phyloP scores from a whole-genome alignment of 2,888 invertebrate genomes.

The Noctuana brunneofusca region DNA sequence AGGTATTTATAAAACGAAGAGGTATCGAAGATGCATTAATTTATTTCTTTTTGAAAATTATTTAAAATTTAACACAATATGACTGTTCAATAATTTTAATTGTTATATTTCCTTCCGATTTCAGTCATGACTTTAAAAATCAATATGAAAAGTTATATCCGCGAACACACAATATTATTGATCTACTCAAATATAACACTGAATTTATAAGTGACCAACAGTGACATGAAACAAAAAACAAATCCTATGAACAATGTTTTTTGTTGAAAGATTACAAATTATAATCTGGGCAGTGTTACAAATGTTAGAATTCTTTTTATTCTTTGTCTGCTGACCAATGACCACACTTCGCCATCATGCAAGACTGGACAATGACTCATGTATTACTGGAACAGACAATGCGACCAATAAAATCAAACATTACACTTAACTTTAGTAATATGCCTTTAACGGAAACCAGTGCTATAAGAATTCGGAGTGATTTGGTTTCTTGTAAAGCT shows the following conservation, averaged over 20 bases:
- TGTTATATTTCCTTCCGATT: too few species aligned
- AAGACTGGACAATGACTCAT: conserved; percentile 20
- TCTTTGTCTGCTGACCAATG: conserved; percentile 19
- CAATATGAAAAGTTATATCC: too few species aligned
- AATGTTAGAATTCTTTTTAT: neutral
- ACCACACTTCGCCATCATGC: neutral
- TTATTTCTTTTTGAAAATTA: too few species aligned
- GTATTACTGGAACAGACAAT: conserved; percentile 27
- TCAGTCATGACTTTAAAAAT: too few species aligned
- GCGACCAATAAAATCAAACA: conserved; percentile 21
- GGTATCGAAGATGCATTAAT: too few species aligned
- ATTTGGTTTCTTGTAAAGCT: conserved; percentile 16
- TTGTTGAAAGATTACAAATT: neutral
- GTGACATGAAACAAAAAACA: too few species aligned
- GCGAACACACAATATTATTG: too few species aligned
- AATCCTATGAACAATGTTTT: neutral
- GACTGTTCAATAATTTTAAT: too few species aligned
- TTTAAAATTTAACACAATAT: too few species aligned
- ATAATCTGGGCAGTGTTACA: neutral
- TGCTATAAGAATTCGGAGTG: conserved; percentile 11
- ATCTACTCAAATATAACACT: too few species aligned
- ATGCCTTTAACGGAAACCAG: conserved; percentile 15
- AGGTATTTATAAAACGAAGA: too few species aligned
- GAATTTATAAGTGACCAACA: too few species aligned
- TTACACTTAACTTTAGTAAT: neutral